A percentile compares a stretch with the other conserved stretches of the same genome.
Conservation (phyloP, 2,113 vertebrate genomes). For the Toxotes chatareus region DNA sequence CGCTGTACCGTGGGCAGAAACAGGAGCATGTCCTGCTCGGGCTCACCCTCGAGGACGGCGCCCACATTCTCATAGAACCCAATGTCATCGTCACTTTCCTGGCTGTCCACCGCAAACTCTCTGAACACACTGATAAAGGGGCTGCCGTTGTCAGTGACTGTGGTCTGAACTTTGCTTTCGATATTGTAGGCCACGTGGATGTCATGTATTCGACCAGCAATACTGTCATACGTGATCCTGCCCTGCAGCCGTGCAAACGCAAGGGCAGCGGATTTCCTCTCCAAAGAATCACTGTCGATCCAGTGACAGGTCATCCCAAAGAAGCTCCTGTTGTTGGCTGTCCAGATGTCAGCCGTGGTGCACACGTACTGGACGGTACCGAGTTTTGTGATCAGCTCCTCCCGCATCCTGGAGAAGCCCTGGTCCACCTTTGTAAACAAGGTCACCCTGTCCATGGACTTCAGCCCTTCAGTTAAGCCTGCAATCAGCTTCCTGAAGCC, state of each 20-base stretch:
- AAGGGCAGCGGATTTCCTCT: slow-evolving; percentile 80
- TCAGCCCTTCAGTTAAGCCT: slow-evolving; percentile 77
- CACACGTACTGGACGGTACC: slow-evolving; percentile 77
- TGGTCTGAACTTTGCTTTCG: slow-evolving; percentile 81
- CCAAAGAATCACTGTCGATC: slow-evolving; percentile 72
- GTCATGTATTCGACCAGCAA: slow-evolving; percentile 77
- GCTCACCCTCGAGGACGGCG: slow-evolving; percentile 72
- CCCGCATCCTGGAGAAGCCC: slow-evolving; percentile 77
- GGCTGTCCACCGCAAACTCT: slow-evolving; percentile 69
- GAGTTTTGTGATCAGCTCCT: slow-evolving; percentile 77
- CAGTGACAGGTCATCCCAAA: slow-evolving; percentile 85
- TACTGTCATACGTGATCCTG: slow-evolving; percentile 70
- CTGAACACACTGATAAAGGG: slow-evolving; percentile 79
- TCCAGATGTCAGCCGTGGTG: slow-evolving; percentile 83
- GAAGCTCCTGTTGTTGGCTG: slow-evolving; percentile 75
- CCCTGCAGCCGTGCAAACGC: slow-evolving; percentile 74
- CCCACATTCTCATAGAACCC: slow-evolving; percentile 77
- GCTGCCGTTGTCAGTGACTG: slow-evolving; percentile 80
- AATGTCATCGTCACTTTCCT: slow-evolving; percentile 74
- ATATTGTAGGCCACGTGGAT: slow-evolving; percentile 79
- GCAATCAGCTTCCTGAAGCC: slow-evolving; percentile 80
- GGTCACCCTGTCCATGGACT: slow-evolving; percentile 76
- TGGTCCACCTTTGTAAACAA: slow-evolving; percentile 79
- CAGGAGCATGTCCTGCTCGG: slow-evolving; percentile 78
- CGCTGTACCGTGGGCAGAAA: slow-evolving; percentile 78